Evolutionary conservation across 1,140 invertebrate species (phyloP).

Genomic region (Lethrus apterus): DNA sequence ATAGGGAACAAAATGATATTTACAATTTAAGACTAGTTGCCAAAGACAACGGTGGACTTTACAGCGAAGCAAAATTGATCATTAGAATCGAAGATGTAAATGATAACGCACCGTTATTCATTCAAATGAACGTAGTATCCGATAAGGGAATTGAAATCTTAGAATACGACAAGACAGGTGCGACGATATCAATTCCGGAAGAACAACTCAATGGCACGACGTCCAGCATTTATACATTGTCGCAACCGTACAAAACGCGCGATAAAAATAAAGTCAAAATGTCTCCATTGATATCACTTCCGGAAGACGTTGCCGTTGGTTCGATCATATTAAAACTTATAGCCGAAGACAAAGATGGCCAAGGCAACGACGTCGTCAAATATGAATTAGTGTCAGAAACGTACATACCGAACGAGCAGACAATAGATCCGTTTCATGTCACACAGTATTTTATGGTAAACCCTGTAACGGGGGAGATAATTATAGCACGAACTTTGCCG

Average conservation of each 20-base stretch:
- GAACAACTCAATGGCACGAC: constrained; percentile 39
- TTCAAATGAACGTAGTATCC: constrained; percentile 56
- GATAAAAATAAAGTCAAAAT: constrained; percentile 19
- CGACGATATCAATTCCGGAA: constrained; percentile 41
- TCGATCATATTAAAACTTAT: constrained; percentile 68
- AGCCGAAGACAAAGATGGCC: constrained; percentile 76
- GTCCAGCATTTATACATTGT: constrained; percentile 29
- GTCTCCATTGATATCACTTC: constrained; percentile 59
- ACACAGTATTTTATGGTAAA: constrained; percentile 67
- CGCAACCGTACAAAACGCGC: constrained; percentile 5
- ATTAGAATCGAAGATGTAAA: constrained; percentile 73
- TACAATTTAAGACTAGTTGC: constrained; percentile 68
- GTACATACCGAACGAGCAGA: constrained; percentile 46
- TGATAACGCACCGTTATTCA: constrained; percentile 70
- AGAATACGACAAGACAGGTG: constrained; percentile 47
- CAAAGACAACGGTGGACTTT: constrained; percentile 65
- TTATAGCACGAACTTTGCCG: constrained; percentile 63
- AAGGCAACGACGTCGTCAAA: constrained; percentile 63
- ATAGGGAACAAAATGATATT: constrained; percentile 62
- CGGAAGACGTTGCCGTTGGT: constrained; percentile 69
- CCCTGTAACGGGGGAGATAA: constrained; percentile 63
- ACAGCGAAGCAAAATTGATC: constrained; percentile 60
- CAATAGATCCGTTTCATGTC: constrained; percentile 42
- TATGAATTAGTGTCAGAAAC: constrained; percentile 66
- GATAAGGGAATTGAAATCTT: constrained; percentile 59